Evolutionary conservation across 2,888 invertebrate species (phyloP), one percentile per base, ranked within the genome.

Genomic region (Cataglyphis albicans): DNA sequence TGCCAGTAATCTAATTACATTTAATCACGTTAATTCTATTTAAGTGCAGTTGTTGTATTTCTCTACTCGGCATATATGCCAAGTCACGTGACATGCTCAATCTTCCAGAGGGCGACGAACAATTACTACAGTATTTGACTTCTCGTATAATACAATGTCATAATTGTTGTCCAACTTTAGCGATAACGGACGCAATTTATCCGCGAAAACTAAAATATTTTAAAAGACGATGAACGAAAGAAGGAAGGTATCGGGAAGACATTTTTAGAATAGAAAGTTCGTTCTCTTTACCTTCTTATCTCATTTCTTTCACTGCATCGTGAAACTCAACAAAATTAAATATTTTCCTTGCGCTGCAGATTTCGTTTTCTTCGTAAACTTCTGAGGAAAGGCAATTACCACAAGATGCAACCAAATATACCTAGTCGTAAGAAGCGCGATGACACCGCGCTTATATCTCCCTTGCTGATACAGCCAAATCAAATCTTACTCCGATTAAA

Each of bases 311-410:
- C 59, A 61, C 25, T 32, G 70, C 35, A 10, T 52, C 12, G 32
- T 32, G 25, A 6, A 78, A 78, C 35, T 70, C n/a, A 44, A 48
- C 44, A 25, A 35, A 70, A 80, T 80, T 70, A 80, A 80, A 80
- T 61, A 80, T 70, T 70, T 80, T 70, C 25, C 70, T 25, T 80
- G 21, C 70, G 59, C 44, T 70, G 78, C 59, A 61, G 44, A 80
- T 80, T 80, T 68, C 41, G 76, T 78, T 70, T 78, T 35, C 44
- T 44, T 80, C 44, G 44, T 25, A 32, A 70, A 48, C 21, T 70
- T 61, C 55, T 29, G 41, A 3, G 0, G 38, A 32, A 25, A 32
- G 41, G 44, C 70, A 57, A 32, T 70, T 70, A 48, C 4, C 29
- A 5, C 29, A 32, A 41, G 55, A 78, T 65, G 67, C 65, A 55